Percentiles rank a stretch among this genome's conserved stretches.
These are phyloP conservation scores for Hyppa rectilinea DNA, from an alignment of 2,888 invertebrate species.

Conservation along the genomic window DNA sequence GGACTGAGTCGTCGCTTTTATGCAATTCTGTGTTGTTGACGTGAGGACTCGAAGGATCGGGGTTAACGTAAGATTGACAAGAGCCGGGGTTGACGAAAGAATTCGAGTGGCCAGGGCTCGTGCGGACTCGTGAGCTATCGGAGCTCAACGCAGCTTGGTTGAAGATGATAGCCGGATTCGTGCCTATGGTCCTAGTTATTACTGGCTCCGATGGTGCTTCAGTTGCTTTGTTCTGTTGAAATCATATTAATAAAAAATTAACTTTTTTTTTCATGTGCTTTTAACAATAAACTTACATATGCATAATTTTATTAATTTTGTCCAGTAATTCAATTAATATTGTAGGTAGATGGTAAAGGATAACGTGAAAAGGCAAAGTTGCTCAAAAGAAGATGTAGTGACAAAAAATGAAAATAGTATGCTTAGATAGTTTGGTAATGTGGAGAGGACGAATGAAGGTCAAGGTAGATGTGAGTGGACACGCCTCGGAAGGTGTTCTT, in stretches of 20 bases:
- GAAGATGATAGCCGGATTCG: slow-evolving; percentile 43
- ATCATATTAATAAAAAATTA: slow-evolving; percentile 15
- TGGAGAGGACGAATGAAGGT: not conserved
- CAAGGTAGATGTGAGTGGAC: not conserved
- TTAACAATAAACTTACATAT: not conserved
- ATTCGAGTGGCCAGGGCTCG: not conserved
- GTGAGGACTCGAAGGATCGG: not conserved
- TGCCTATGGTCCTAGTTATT: slow-evolving; percentile 69
- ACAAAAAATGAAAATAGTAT: not conserved
- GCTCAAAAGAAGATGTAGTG: not conserved
- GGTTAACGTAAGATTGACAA: not conserved
- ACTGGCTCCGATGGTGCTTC: slow-evolving; percentile 56
- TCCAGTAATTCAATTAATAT: not conserved
- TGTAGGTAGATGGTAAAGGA: not conserved
- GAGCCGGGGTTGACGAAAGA: slow-evolving; percentile 1
- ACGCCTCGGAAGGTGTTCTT: not conserved
- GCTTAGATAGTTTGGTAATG: not conserved
- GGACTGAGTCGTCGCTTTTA: slow-evolving; percentile 23
- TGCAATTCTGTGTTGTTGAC: slow-evolving; percentile 19
- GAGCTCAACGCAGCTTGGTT: slow-evolving; percentile 3
- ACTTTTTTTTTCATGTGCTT: not conserved
- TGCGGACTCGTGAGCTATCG: not conserved
- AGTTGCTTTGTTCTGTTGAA: slow-evolving; percentile 56
- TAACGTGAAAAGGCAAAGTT: not conserved
- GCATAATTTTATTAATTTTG: too few relatives aligned